Base-by-base conservation (phyloP, 2,113 vertebrate genomes). In the Aplodontia rufa region DNA sequence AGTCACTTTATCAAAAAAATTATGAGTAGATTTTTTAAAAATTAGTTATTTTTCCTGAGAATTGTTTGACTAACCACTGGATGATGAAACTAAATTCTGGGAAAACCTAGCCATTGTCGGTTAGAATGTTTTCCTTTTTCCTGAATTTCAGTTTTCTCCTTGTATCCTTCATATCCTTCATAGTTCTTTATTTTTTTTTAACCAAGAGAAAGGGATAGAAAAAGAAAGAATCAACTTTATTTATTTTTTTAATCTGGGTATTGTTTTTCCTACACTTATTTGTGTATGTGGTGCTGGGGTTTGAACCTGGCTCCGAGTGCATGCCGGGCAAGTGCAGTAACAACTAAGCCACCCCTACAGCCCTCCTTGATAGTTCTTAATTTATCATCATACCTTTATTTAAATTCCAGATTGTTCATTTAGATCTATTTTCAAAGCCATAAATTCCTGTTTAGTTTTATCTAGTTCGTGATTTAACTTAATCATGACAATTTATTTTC, bases 371-470 rank as follows among this genome's bases (percentile, higher is more conserved):
- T n/a, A n/a, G n/a, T 28, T 76, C 3, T 69, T 86, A 26, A 69
- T 3, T 19, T 74, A 11, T 81, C 58, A 69, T 24, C 22, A 76
- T 22, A 16, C 47, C 8, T 64, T 53, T 87, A 32, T 76, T n/a
- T 85, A 79, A 79, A 80, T 68, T 91, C 8, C 85, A 22, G 26
- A 14, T 49, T 75, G 30, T 87, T 90, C 87, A 12, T 95, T 90
- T 42, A 75, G 7, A 60, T 24, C 12, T 53, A 64, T 79, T 80
- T 69, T 72, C 49, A 5, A 94, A 14, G 22, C 87, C 28, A 45
- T 42, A 76, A 71, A 42, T 35, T 72, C 83, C 42, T 91, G 42
- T 94, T 89, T 2, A n/a, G 24, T 68, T 79, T 82, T 28, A 71
- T 45, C 51, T 92, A 72, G 79, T 49, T 32, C 47, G 49, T 9